Evolutionary conservation across 2,113 vertebrate genomes (phyloP).

Genomic region (Pelmatolapia mariae): DNA sequence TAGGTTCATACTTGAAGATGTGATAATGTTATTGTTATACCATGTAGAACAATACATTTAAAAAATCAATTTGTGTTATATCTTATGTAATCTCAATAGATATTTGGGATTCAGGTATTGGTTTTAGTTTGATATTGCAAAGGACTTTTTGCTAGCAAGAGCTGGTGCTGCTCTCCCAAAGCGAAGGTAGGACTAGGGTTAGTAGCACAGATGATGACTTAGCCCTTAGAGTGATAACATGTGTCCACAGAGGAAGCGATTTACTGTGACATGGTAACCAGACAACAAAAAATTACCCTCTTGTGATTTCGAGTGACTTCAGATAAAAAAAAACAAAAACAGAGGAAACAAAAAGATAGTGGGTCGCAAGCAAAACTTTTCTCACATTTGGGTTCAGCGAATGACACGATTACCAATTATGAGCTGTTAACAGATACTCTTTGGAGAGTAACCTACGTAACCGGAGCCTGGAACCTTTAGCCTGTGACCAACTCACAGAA

Average conservation of each 20-base stretch:
- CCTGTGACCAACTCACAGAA: neutral
- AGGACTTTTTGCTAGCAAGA: neutral
- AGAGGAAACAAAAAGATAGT: neutral
- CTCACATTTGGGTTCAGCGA: neutral
- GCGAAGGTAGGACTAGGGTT: neutral
- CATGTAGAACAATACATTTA: neutral
- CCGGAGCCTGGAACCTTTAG: rapidly evolving
- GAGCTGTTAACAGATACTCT: neutral
- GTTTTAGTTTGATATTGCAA: neutral
- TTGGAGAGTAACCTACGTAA: neutral
- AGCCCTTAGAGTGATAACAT: neutral
- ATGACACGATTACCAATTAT: neutral
- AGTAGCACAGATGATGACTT: neutral
- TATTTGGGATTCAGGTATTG: neutral
- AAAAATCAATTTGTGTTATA: neutral
- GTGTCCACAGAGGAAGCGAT: neutral
- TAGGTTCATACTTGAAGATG: neutral
- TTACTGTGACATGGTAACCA: neutral
- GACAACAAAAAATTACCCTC: neutral
- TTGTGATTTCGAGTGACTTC: neutral
- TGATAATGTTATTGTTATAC: neutral
- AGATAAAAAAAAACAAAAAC: rapidly evolving
- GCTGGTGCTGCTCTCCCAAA: neutral
- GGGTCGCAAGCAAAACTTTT: neutral
- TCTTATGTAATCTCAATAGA: neutral